Evolutionary conservation across 2,113 vertebrate species (phyloP).

Genomic region (Trichechus manatus): DNA sequence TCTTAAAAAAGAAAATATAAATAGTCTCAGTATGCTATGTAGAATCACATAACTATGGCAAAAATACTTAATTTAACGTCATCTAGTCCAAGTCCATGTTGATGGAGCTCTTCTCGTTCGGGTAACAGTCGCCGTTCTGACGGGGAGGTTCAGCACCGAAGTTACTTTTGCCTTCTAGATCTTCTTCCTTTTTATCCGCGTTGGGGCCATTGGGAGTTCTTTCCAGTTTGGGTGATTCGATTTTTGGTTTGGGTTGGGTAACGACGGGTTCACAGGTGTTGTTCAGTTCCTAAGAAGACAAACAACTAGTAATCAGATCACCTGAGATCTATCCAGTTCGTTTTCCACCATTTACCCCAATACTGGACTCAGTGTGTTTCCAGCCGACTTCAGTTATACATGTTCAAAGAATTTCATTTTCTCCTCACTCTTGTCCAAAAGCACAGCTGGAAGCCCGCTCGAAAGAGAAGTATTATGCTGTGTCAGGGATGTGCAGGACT

Average conservation of each 20-base stretch:
- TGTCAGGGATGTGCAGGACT: background rate
- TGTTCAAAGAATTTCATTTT: background rate
- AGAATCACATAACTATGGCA: slow-evolving; percentile 83
- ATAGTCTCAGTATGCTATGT: slow-evolving; percentile 86
- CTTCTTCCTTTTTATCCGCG: slow-evolving; percentile 86
- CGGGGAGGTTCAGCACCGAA: slow-evolving; percentile 84
- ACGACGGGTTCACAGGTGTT: slow-evolving; percentile 89
- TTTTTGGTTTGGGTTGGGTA: slow-evolving; percentile 91
- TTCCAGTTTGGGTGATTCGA: slow-evolving; percentile 91
- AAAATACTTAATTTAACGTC: slow-evolving; percentile 77
- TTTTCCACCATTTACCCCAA: background rate
- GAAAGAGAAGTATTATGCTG: background rate
- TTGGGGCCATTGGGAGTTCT: slow-evolving; percentile 85
- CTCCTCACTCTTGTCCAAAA: background rate
- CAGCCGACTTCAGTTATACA: background rate
- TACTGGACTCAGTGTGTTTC: background rate
- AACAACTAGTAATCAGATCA: background rate
- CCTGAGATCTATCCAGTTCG: background rate
- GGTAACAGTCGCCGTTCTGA: slow-evolving; percentile 89
- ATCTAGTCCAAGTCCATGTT: slow-evolving; percentile 90
- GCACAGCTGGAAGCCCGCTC: background rate
- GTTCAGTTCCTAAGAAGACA: slow-evolving; percentile 86
- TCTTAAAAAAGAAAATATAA: slow-evolving; percentile 89
- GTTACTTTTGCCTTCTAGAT: slow-evolving; percentile 85
- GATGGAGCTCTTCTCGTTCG: slow-evolving; percentile 83